Conservation (phyloP, 2,797 vertebrate genomes). For the Odontamblyopus rebecca region DNA sequence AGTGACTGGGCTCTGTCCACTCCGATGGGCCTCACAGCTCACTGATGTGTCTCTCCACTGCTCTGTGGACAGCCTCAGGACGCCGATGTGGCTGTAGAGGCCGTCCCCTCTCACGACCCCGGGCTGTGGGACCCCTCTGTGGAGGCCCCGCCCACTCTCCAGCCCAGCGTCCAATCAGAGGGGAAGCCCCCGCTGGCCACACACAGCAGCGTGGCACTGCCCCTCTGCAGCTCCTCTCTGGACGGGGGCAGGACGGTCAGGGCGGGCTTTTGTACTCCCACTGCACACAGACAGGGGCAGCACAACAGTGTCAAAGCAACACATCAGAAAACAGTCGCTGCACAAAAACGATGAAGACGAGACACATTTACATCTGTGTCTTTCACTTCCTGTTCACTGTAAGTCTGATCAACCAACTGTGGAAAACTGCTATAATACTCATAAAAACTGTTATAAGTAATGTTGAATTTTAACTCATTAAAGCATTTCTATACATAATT, state of each 20-base stretch:
- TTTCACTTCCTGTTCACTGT: slow-evolving; percentile 37
- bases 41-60: slow-evolving; percentile 43
- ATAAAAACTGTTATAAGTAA: too few relatives aligned
- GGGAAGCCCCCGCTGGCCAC: slow-evolving; percentile 56
- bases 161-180: slow-evolving; percentile 59
- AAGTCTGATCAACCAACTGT: slow-evolving; percentile 9
- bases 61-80: slow-evolving; percentile 49
- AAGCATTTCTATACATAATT: too few relatives aligned
- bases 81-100: slow-evolving; percentile 64
- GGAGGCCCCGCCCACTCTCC: slow-evolving; percentile 48
- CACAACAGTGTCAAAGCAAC: background rate
- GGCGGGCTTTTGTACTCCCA: slow-evolving; percentile 30
- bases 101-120: slow-evolving; percentile 37
- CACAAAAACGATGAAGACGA: background rate
- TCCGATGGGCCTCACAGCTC: slow-evolving; percentile 46
- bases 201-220: slow-evolving; percentile 49
- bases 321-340: background rate
- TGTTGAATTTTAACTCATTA: too few relatives aligned
- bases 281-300: slow-evolving; percentile 19
- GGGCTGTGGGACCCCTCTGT: slow-evolving; percentile 29
- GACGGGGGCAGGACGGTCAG: slow-evolving; percentile 44
- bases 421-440: slow-evolving; percentile 5
- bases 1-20: slow-evolving; percentile 49
- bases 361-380: slow-evolving; percentile 17
- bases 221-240: slow-evolving; percentile 35